Conservation (phyloP, 1,140 invertebrate species). For the Gryllus bimaculatus region DNA sequence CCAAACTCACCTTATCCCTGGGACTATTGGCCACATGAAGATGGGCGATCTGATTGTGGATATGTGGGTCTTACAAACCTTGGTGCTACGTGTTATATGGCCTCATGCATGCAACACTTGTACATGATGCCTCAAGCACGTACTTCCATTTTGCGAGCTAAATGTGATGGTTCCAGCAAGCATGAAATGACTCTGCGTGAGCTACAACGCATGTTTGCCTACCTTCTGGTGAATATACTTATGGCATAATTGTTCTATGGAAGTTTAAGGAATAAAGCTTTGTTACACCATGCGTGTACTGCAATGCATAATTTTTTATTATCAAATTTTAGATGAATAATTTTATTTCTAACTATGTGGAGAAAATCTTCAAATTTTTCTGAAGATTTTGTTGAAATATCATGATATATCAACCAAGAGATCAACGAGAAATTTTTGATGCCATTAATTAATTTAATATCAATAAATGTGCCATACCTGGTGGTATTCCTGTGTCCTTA, state of each 20-base stretch:
- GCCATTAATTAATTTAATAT: too few relatives aligned
- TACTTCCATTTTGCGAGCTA: slow-evolving; percentile 63
- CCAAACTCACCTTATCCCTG: slow-evolving; percentile 79
- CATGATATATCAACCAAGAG: too few relatives aligned
- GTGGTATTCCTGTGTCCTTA: too few relatives aligned
- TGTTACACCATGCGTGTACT: background rate
- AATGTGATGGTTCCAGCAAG: slow-evolving; percentile 54
- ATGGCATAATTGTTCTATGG: background rate
- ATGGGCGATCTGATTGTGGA: slow-evolving; percentile 84
- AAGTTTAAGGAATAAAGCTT: background rate
- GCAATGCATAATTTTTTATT: too few relatives aligned
- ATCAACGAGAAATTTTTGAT: too few relatives aligned
- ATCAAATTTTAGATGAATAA: too few relatives aligned
- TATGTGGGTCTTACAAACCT: slow-evolving; percentile 90
- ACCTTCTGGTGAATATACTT: slow-evolving; percentile 53
- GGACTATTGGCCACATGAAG: slow-evolving; percentile 96
- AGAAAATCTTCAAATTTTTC: too few relatives aligned
- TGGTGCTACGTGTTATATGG: slow-evolving; percentile 95
- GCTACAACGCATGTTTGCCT: slow-evolving; percentile 91
- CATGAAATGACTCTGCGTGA: slow-evolving; percentile 76
- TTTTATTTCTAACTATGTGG: too few relatives aligned
- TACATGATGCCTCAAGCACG: slow-evolving; percentile 93
- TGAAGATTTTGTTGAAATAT: too few relatives aligned
- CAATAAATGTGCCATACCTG: too few relatives aligned
- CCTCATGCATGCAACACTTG: slow-evolving; percentile 90